Evolutionary conservation across 92 coral and sea anemone genomes (phyloP).

Genomic region (Porites lobata): DNA sequence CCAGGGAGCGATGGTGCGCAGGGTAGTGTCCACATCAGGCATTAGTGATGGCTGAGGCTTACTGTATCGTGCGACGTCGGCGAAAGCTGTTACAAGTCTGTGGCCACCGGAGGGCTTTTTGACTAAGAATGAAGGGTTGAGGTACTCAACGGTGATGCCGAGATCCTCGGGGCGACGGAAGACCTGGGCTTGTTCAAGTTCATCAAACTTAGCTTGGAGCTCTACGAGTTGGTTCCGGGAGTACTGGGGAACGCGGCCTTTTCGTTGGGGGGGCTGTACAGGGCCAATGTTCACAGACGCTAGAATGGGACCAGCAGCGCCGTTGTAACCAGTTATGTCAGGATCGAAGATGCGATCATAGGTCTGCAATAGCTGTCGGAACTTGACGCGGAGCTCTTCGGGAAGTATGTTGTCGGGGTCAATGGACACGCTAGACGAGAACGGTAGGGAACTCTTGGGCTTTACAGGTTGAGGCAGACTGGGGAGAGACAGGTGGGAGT

Average conservation of each 20-base stretch:
- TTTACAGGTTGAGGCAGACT: neutral
- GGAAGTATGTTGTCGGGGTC: conserved; percentile 21
- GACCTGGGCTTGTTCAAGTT: neutral
- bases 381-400: neutral
- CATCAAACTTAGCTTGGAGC: neutral
- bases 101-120: conserved; percentile 55
- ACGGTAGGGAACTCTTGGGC: conserved; percentile 2
- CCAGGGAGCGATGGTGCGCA: conserved; percentile 62
- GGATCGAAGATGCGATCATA: neutral
- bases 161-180: conserved; percentile 27
- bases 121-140: conserved; percentile 60
- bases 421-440: neutral
- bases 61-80: conserved; percentile 56
- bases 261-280: neutral
- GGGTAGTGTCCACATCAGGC: conserved; percentile 64
- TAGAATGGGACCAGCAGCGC: no score
- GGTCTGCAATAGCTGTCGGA: conserved; percentile 4
- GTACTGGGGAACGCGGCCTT: no score
- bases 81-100: conserved; percentile 61
- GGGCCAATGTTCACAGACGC: no score
- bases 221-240: conserved; percentile 37
- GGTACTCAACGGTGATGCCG: conserved; percentile 44
- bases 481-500: neutral
- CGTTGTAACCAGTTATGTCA: no score
- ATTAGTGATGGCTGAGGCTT: conserved; percentile 46